phyloP scores from a whole-genome alignment of 2,113 vertebrate species.

The Otus sunia region DNA sequence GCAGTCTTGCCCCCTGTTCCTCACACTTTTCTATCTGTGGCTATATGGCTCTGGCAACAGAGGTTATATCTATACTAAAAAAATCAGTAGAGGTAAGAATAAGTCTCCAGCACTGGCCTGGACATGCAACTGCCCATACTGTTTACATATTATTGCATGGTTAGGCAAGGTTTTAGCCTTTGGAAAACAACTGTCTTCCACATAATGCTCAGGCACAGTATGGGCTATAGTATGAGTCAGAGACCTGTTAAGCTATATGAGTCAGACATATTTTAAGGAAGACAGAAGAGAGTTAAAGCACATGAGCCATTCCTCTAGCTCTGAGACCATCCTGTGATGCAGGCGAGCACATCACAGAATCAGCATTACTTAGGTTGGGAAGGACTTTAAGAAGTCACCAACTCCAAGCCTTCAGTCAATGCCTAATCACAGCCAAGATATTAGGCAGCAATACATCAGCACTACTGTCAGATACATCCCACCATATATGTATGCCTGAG shows the following conservation, averaged over 20 bases:
- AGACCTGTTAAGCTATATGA: not conserved
- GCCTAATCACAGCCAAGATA: not conserved
- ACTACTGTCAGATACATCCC: too few relatives aligned
- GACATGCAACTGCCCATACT: too few relatives aligned
- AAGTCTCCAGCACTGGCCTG: not conserved
- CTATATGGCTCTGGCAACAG: not conserved
- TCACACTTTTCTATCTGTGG: not conserved
- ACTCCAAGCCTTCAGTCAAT: not conserved
- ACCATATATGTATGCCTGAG: rapidly evolving
- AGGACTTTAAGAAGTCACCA: not conserved
- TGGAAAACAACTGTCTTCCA: not conserved
- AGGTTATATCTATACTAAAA: not conserved
- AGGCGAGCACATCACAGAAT: not conserved
- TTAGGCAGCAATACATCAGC: not conserved
- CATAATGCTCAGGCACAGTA: not conserved
- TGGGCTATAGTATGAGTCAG: not conserved
- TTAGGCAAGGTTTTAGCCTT: not conserved
- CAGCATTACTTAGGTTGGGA: not conserved
- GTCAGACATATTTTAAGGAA: not conserved
- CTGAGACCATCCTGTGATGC: not conserved
- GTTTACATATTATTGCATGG: too few relatives aligned
- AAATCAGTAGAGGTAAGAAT: rapidly evolving
- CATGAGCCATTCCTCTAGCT: rapidly evolving
- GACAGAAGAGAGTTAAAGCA: not conserved
- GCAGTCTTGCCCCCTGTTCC: rapidly evolving